phyloP scores from a whole-genome alignment of 53 echinoderm and acorn worm genomes.

The Holothuria leucospilota region DNA sequence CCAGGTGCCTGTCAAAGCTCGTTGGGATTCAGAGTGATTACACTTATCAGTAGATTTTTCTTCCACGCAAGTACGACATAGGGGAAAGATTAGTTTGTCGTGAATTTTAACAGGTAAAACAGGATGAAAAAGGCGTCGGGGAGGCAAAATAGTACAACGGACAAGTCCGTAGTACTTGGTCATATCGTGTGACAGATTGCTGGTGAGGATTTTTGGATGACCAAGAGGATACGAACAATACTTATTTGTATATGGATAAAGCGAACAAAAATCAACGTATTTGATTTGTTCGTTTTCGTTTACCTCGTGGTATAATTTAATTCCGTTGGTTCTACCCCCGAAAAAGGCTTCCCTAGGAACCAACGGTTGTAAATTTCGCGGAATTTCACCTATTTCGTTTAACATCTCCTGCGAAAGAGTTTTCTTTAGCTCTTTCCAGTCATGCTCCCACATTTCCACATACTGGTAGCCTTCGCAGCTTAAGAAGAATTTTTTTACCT shows the following conservation, averaged over 20 bases:
- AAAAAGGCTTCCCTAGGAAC: too few species aligned
- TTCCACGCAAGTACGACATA: constrained; percentile 63
- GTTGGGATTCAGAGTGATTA: constrained; percentile 15
- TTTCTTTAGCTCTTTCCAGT: too few species aligned
- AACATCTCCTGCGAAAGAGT: constrained; percentile 50
- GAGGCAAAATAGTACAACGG: constrained; percentile 61
- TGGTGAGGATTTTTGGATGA: constrained; percentile 67
- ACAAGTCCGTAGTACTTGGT: constrained; percentile 60
- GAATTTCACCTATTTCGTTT: too few species aligned
- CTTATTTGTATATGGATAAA: too few species aligned
- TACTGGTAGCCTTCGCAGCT: background rate
- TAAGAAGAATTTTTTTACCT: background rate
- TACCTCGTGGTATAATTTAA: too few species aligned
- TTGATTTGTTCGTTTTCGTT: too few species aligned
- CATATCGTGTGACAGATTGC: constrained; percentile 10
- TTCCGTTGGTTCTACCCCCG: too few species aligned
- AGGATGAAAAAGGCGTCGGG: constrained; percentile 54
- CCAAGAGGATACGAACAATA: constrained; percentile 53
- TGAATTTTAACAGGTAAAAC: constrained; percentile 50
- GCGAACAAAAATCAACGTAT: too few species aligned
- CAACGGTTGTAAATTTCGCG: too few species aligned
- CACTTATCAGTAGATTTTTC: constrained; percentile 44
- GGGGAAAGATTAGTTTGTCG: constrained; percentile 63
- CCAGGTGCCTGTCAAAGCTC: too few species aligned
- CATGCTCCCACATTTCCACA: constrained; percentile 27